phyloP scores from a whole-genome alignment of 1,140 invertebrate species.

The Leguminivora glycinivorella region DNA sequence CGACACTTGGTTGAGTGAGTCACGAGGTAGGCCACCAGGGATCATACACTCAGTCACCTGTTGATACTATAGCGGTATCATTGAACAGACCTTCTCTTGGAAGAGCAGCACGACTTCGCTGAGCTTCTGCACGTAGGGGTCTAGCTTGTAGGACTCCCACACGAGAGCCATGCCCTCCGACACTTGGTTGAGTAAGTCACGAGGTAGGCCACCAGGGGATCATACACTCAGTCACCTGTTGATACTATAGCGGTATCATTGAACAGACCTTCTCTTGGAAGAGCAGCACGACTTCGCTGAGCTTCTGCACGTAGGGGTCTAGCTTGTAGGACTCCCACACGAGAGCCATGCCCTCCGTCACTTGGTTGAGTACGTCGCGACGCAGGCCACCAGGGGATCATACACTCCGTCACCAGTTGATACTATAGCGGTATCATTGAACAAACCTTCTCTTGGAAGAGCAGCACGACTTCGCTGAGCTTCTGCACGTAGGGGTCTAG shows the following conservation, averaged over 20 bases:
- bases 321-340: constrained; percentile 99
- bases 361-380: constrained; percentile 92
- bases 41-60: constrained; percentile 95
- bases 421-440: too few relatives aligned
- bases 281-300: constrained; percentile 95
- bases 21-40: constrained; percentile 96
- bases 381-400: constrained; percentile 96
- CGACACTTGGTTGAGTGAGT: constrained; percentile 92
- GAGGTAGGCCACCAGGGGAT: constrained; percentile 95
- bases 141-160: constrained; percentile 99
- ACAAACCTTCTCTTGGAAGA: constrained; percentile 94
- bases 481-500: constrained; percentile 96
- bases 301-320: constrained; percentile 94
- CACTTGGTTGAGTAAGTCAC: constrained; percentile 93
- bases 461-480: constrained; percentile 95
- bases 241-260: too few relatives aligned
- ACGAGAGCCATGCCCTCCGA: constrained; percentile 95
- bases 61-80: too few relatives aligned
- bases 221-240: too few relatives aligned
- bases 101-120: constrained; percentile 96
- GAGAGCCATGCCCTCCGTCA: constrained; percentile 94
- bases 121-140: constrained; percentile 95
- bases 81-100: constrained; percentile 88
- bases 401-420: too few relatives aligned
- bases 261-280: constrained; percentile 94